Evolutionary conservation across 2,888 invertebrate species (phyloP).

Genomic region (Germaria angustata): DNA sequence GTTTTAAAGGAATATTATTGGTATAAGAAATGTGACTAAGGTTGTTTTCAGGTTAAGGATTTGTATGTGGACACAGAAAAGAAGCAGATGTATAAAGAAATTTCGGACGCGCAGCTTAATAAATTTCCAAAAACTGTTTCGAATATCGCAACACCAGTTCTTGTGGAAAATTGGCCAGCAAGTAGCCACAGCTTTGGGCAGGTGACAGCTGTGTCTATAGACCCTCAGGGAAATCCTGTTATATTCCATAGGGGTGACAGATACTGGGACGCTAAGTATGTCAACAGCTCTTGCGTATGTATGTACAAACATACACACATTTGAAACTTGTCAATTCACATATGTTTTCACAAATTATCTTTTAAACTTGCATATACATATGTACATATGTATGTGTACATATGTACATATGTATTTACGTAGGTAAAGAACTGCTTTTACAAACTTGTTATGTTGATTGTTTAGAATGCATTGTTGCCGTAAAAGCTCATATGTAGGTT

Average conservation of each 20-base stretch:
- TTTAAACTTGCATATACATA: too few relatives aligned
- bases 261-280: conserved; percentile 79
- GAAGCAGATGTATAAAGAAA: conserved; percentile 68
- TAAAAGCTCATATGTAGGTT: too few relatives aligned
- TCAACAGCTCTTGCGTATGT: conserved; percentile 40
- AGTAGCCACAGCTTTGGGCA: conserved; percentile 84
- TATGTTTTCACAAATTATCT: too few relatives aligned
- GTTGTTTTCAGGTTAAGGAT: conserved; percentile 65
- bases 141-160: conserved; percentile 82
- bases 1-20: background rate
- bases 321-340: too few relatives aligned
- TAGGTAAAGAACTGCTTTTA: too few relatives aligned
- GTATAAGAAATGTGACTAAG: background rate
- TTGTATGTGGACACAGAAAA: conserved; percentile 69
- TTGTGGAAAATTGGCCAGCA: conserved; percentile 85
- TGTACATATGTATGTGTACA: background rate
- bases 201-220: conserved; percentile 89
- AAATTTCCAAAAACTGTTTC: conserved; percentile 58
- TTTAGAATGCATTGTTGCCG: too few relatives aligned
- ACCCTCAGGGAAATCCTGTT: conserved; percentile 86
- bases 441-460: too few relatives aligned
- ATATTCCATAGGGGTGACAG: conserved; percentile 90
- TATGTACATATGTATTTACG: background rate
- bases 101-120: background rate
- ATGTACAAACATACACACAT: background rate